These are phyloP conservation scores for Aphaenogaster floridana DNA, from an alignment of 1,140 invertebrate genomes.

Conservation along the genomic window DNA sequence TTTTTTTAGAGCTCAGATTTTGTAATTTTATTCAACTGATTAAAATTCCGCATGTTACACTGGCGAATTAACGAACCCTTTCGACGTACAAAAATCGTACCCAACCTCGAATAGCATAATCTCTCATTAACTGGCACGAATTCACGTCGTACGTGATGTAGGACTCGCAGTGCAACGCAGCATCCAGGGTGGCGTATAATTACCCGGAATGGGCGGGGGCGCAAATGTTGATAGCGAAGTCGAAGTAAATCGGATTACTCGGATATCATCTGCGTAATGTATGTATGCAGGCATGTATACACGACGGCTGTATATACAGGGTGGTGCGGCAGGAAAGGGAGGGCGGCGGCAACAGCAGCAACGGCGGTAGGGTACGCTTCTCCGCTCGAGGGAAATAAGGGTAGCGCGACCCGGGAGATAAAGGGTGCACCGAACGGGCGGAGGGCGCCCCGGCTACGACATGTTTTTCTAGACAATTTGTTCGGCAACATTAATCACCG, in stretches of 20 bases:
- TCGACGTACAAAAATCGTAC: conserved; percentile 19
- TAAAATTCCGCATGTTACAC: conserved; percentile 10
- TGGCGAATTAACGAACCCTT: conserved; percentile 4
- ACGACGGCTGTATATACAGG: conserved; percentile 71
- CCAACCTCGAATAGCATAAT: conserved; percentile 72
- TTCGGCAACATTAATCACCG: conserved; percentile 88
- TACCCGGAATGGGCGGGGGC: conserved; percentile 81
- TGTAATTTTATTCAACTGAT: not conserved
- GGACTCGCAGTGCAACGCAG: conserved; percentile 54
- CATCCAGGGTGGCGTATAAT: conserved; percentile 81
- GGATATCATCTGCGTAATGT: conserved; percentile 87
- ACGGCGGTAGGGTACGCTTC: conserved; percentile 64
- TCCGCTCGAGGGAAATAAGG: conserved; percentile 81
- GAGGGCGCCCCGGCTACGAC: conserved; percentile 81
- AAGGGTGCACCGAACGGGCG: conserved; percentile 84
- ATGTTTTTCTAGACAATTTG: conserved; percentile 89
- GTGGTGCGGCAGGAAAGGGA: conserved; percentile 68
- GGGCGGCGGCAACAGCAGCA: conserved; percentile 10
- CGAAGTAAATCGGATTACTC: conserved; percentile 87
- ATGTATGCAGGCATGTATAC: conserved; percentile 83
- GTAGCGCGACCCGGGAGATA: conserved; percentile 84
- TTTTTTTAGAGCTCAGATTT: not conserved
- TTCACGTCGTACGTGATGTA: conserved; percentile 62
- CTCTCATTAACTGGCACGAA: conserved; percentile 76
- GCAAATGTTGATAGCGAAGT: conserved; percentile 86